Percentiles rank a stretch among this genome's conserved stretches.
phyloP scores from a whole-genome alignment of 2,113 vertebrate genomes.

The Albula glossodonta region DNA sequence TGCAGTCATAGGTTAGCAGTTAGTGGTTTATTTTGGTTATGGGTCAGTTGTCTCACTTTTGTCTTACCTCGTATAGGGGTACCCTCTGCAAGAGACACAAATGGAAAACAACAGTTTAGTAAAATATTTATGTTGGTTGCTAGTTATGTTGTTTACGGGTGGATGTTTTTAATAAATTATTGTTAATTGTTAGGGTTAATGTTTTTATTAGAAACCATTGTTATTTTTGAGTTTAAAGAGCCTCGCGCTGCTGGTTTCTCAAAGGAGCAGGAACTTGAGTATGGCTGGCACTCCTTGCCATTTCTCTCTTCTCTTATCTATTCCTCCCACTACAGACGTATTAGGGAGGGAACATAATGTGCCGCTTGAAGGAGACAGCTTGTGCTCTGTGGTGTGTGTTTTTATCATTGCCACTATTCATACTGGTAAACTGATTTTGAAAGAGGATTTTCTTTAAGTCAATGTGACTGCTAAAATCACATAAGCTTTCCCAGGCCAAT shows the following conservation, averaged over 20 bases:
- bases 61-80: slow-evolving; percentile 99
- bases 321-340: background rate
- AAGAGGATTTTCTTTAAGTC: slow-evolving; percentile 26
- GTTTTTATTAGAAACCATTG: slow-evolving; percentile 41
- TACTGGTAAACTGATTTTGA: slow-evolving; percentile 20
- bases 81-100: slow-evolving; percentile 87
- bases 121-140: slow-evolving; percentile 56
- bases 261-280: slow-evolving; percentile 39
- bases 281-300: background rate
- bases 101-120: slow-evolving; percentile 73
- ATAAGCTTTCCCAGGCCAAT: slow-evolving; percentile 26
- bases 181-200: slow-evolving; percentile 38
- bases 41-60: slow-evolving; percentile 40
- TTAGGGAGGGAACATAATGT: slow-evolving; percentile 5
- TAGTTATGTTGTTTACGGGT: slow-evolving; percentile 43
- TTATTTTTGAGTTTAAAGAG: slow-evolving; percentile 36
- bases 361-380: slow-evolving; percentile 9
- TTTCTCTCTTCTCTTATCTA: background rate
- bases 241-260: slow-evolving; percentile 63
- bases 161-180: slow-evolving; percentile 36
- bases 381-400: slow-evolving; percentile 18
- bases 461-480: slow-evolving; percentile 25
- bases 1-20: slow-evolving; percentile 24
- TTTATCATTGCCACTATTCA: slow-evolving; percentile 16
- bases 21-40: slow-evolving; percentile 39